Percentiles rank a stretch among this genome's conserved stretches.
Conservation (phyloP, 2,113 vertebrate species). For the Mastomys natalensis region DNA sequence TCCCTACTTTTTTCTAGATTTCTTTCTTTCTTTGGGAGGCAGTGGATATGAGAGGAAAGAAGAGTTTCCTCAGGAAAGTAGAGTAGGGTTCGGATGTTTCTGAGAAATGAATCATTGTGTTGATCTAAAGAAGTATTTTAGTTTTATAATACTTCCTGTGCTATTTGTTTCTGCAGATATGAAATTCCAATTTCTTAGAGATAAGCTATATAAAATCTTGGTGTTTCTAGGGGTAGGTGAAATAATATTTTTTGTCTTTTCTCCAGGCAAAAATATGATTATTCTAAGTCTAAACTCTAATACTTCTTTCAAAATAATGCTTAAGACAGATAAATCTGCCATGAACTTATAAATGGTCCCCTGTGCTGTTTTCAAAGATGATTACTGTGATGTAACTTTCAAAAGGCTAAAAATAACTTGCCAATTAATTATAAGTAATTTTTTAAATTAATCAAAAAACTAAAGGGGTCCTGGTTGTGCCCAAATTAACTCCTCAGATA, state of each 20-base stretch:
- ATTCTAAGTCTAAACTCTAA: constrained; percentile 14
- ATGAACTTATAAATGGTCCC: neutral
- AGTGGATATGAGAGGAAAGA: neutral
- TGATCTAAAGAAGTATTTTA: constrained; percentile 27
- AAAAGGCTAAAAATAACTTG: neutral
- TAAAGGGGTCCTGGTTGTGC: neutral
- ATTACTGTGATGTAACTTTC: constrained; percentile 5
- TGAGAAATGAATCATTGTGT: constrained; percentile 41
- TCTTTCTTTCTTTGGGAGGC: neutral
- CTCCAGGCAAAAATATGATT: neutral
- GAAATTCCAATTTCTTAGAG: constrained; percentile 17
- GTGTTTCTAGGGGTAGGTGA: neutral
- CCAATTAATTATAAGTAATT: neutral
- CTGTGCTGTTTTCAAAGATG: constrained; percentile 34
- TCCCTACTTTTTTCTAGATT: neutral
- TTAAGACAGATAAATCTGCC: neutral
- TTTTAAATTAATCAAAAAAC: constrained; percentile 55
- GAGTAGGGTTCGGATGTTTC: neutral
- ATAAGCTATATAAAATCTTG: neutral
- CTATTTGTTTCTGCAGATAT: constrained; percentile 14
- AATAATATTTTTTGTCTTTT: constrained; percentile 14
- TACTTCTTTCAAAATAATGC: constrained; percentile 40
- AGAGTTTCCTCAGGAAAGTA: neutral
- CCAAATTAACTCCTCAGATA: neutral
- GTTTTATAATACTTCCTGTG: neutral